phyloP scores from a whole-genome alignment of 2,888 invertebrate genomes.

The Abscondita cerata region DNA sequence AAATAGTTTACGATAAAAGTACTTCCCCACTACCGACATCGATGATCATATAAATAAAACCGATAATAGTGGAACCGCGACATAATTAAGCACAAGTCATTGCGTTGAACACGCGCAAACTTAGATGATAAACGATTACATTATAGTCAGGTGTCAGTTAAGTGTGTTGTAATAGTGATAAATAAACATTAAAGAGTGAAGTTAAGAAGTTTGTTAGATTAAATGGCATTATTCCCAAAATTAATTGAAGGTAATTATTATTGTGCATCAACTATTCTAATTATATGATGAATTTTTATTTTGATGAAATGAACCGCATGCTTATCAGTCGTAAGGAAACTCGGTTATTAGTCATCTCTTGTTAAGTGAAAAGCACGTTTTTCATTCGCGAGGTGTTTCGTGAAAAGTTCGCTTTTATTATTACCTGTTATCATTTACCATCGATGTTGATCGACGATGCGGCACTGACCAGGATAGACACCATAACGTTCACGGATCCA shows the following conservation, averaged over 20 bases:
- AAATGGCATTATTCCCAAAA: slow-evolving; percentile 37
- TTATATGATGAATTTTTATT: neutral
- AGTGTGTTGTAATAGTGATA: slow-evolving; percentile 2
- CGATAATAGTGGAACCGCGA: slow-evolving; percentile 33
- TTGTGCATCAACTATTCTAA: neutral
- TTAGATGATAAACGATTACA: slow-evolving; percentile 26
- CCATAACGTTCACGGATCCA: slow-evolving; percentile 42
- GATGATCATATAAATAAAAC: slow-evolving; percentile 25
- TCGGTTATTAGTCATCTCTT: slow-evolving; percentile 21
- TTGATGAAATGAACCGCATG: neutral
- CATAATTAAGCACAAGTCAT: slow-evolving; percentile 33
- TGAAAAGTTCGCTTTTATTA: slow-evolving; percentile 12
- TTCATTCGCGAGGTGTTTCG: slow-evolving; percentile 10
- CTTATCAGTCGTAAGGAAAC: slow-evolving; percentile 14
- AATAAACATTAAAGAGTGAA: too few relatives aligned
- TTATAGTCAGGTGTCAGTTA: slow-evolving; percentile 16
- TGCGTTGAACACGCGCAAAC: slow-evolving; percentile 27
- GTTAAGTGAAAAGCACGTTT: slow-evolving; percentile 1
- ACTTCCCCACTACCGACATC: slow-evolving; percentile 19
- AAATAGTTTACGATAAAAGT: too few relatives aligned
- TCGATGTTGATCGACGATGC: slow-evolving; percentile 35
- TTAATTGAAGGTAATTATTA: slow-evolving; percentile 34
- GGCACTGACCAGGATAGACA: slow-evolving; percentile 36
- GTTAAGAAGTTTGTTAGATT: slow-evolving; percentile 10
- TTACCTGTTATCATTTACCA: slow-evolving; percentile 28